Evolutionary conservation across 2,888 invertebrate species (phyloP).

Genomic region (Pemphredon lugubris): DNA sequence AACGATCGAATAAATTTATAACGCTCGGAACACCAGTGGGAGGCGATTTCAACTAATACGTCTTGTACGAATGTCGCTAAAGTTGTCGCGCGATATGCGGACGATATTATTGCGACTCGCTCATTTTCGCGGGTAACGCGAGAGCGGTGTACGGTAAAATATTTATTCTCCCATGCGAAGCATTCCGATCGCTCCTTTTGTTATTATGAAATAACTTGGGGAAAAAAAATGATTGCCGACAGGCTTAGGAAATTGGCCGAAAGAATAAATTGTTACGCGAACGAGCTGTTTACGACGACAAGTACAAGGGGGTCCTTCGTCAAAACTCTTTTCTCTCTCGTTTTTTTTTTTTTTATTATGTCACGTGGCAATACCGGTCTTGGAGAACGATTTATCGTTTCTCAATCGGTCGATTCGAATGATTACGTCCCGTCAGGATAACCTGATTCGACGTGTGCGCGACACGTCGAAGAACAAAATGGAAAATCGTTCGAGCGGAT

Average conservation of each 20-base stretch:
- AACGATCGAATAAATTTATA: constrained; percentile 59
- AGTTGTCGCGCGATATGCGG: constrained; percentile 9
- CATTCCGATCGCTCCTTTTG: too few species aligned
- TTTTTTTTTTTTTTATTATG: constrained; percentile 42
- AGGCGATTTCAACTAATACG: constrained; percentile 37
- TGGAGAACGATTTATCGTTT: constrained; percentile 60
- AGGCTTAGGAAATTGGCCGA: constrained; percentile 40
- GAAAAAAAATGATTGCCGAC: too few species aligned
- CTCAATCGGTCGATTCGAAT: constrained; percentile 57
- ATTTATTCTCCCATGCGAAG: too few species aligned
- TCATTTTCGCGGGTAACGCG: background rate
- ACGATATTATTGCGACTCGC: background rate
- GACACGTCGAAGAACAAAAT: constrained; percentile 46
- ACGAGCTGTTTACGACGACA: constrained; percentile 62
- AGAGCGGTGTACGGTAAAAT: background rate
- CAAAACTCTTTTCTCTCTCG: constrained; percentile 60
- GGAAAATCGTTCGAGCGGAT: too few species aligned
- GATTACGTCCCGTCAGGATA: constrained; percentile 59
- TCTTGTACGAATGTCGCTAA: constrained; percentile 30
- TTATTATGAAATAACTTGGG: constrained; percentile 52
- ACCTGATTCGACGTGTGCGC: constrained; percentile 42
- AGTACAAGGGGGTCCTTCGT: constrained; percentile 58
- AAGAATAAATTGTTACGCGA: constrained; percentile 52
- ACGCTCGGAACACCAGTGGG: constrained; percentile 25
- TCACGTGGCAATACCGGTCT: constrained; percentile 67